Percentiles rank a stretch among this genome's conserved stretches.
These are phyloP conservation scores for Corythornis leucogaster DNA, from an alignment of 2,797 vertebrate genomes.

Conservation along the genomic window DNA sequence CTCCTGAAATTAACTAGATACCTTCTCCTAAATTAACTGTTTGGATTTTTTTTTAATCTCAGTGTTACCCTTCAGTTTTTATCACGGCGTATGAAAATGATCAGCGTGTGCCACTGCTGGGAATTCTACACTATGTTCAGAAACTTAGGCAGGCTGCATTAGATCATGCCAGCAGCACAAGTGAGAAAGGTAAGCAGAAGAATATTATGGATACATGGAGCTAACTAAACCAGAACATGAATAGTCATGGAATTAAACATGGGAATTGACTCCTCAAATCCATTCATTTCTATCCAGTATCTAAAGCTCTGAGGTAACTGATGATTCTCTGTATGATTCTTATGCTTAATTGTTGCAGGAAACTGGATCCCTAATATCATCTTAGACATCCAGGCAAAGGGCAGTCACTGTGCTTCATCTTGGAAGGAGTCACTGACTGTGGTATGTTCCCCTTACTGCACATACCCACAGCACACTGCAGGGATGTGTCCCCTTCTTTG, in stretches of 20 bases:
- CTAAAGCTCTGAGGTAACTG: background rate
- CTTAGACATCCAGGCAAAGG: slow-evolving; percentile 86
- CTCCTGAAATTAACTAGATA: background rate
- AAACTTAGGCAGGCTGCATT: slow-evolving; percentile 82
- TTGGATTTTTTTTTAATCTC: background rate
- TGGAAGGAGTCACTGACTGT: slow-evolving; percentile 86
- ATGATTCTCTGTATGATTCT: background rate
- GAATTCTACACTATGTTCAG: slow-evolving; percentile 84
- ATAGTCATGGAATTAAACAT: background rate
- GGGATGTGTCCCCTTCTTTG: background rate
- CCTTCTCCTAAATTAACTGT: background rate
- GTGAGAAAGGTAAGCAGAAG: slow-evolving; percentile 43
- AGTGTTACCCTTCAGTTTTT: slow-evolving; percentile 92
- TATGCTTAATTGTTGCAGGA: slow-evolving; percentile 67
- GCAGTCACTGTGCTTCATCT: slow-evolving; percentile 85
- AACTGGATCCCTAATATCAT: slow-evolving; percentile 79
- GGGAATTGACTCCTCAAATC: background rate
- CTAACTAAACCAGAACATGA: background rate
- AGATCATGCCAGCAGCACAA: slow-evolving; percentile 63
- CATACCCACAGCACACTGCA: background rate
- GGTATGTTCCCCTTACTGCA: slow-evolving; percentile 76
- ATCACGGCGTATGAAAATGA: slow-evolving; percentile 90
- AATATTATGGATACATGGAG: background rate
- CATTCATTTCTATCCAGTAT: background rate
- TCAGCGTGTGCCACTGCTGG: slow-evolving; percentile 83